Evolutionary conservation across 1,140 invertebrate genomes (phyloP).

Genomic region (Anastatus disparis): DNA sequence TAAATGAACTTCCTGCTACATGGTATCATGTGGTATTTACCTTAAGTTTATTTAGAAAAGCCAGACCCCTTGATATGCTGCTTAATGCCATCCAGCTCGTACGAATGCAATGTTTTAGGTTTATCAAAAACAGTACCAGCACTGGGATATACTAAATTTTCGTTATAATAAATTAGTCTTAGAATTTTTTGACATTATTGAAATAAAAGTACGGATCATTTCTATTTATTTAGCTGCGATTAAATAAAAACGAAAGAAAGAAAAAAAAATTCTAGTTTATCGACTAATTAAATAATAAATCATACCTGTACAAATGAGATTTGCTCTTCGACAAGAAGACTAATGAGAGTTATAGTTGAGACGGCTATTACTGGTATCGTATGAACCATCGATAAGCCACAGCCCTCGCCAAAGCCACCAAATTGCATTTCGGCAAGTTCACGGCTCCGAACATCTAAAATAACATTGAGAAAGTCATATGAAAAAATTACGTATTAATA

Average conservation of each 20-base stretch:
- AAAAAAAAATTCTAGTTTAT: too few relatives aligned
- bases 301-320: constrained; percentile 17
- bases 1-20: too few relatives aligned
- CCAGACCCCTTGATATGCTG: constrained; percentile 46
- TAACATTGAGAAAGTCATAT: too few relatives aligned
- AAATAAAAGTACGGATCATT: too few relatives aligned
- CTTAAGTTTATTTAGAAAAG: constrained; percentile 50
- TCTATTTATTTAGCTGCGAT: too few relatives aligned
- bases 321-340: not conserved
- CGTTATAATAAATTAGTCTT: too few relatives aligned
- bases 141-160: constrained; percentile 45
- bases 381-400: constrained; percentile 48
- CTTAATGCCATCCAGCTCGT: constrained; percentile 49
- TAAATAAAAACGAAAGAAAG: too few relatives aligned
- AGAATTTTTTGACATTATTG: too few relatives aligned
- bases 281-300: not conserved
- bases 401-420: constrained; percentile 47
- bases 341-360: constrained; percentile 38
- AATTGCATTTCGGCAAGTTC: constrained; percentile 46
- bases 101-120: constrained; percentile 47
- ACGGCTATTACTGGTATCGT: constrained; percentile 47
- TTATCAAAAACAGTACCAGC: constrained; percentile 46
- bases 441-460: constrained; percentile 40
- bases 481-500: too few relatives aligned
- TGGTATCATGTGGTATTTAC: constrained; percentile 29